Evolutionary conservation across 2,113 vertebrate genomes (phyloP), one percentile per base, ranked within the genome.

Genomic region (Hiodon alosoides): DNA sequence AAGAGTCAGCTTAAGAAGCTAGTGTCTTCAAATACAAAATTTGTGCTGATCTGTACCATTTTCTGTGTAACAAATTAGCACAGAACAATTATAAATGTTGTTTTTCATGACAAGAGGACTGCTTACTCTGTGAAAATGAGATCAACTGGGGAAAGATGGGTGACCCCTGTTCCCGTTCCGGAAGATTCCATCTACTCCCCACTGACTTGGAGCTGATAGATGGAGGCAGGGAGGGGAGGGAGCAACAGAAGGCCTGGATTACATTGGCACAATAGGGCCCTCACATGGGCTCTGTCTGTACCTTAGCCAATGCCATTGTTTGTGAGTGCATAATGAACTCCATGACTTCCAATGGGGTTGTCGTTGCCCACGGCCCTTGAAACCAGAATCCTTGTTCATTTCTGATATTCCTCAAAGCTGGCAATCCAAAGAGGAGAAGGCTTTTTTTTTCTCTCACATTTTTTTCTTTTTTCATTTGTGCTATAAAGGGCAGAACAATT

Each of bases 401-500:
- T 92, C 80, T 91, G 90, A 91, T 91, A 92, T 68, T 92, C 91
- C 81, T 91, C 89, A 80, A 92, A 90, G 72, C 81, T 91, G 78
- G 78, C 9, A 85, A 83, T 90, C 90, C 91, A 92, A 75, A 53
- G 66, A 46, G 81, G 11, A 85, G 51, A 51, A 4, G 13, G 55
- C 9, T 31, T 65, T 73, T 70, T 53, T 76, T 76, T 57, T 76
- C 7, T 51, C 73, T 67, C n/a, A 11, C 52, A 8, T 46, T 17
- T 70, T 59, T 47, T 57, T 67, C 70, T 53, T 67, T 76, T 46
- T 4, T 52, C 61, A 53, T 54, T 17, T 59, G 79, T 82, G 65
- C 85, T 0, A 79, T 4, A 87, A 83, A 85, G 77, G 84, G 77
- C 61, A 87, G 69, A 83, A 80, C 79, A 88, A 89, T 90, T 87